phyloP scores from a whole-genome alignment of 2,888 invertebrate species.

The Apodemia duryi region DNA sequence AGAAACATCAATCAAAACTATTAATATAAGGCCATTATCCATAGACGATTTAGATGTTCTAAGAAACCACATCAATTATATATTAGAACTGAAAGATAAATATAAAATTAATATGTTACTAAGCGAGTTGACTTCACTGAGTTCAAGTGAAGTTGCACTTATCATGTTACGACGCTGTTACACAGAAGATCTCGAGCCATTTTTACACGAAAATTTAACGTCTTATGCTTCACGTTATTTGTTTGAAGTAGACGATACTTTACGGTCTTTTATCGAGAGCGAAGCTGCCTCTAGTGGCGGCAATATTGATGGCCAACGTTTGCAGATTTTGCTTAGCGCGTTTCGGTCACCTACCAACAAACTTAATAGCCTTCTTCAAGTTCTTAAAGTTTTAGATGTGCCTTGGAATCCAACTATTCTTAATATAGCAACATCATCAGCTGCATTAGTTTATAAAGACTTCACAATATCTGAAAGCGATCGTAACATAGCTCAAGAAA shows the following conservation, averaged over 20 bases:
- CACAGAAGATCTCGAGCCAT: conserved; percentile 64
- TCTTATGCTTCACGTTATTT: conserved; percentile 57
- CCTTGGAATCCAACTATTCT: conserved; percentile 59
- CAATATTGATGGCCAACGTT: conserved; percentile 56
- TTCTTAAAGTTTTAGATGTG: conserved; percentile 65
- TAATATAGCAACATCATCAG: conserved; percentile 53
- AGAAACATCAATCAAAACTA: conserved; percentile 56
- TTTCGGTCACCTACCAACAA: conserved; percentile 56
- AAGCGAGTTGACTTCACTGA: conserved; percentile 61
- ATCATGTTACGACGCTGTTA: conserved; percentile 73
- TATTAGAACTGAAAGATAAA: conserved; percentile 66
- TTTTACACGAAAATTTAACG: conserved; percentile 63
- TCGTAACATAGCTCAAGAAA: conserved; percentile 53
- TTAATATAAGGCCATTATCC: conserved; percentile 60
- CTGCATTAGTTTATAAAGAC: conserved; percentile 52
- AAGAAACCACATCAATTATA: conserved; percentile 59
- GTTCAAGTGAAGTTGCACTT: conserved; percentile 61
- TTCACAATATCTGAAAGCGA: conserved; percentile 61
- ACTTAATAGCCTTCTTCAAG: conserved; percentile 63
- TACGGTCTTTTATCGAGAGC: conserved; percentile 61
- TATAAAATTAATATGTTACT: conserved; percentile 69
- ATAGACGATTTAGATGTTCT: conserved; percentile 65
- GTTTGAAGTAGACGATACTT: conserved; percentile 64
- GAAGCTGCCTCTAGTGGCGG: conserved; percentile 65
- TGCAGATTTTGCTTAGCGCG: conserved; percentile 56